Evolutionary conservation across 2,113 vertebrate genomes (phyloP), one percentile per base, ranked within the genome.

Genomic region (Pachyramphus minor): DNA sequence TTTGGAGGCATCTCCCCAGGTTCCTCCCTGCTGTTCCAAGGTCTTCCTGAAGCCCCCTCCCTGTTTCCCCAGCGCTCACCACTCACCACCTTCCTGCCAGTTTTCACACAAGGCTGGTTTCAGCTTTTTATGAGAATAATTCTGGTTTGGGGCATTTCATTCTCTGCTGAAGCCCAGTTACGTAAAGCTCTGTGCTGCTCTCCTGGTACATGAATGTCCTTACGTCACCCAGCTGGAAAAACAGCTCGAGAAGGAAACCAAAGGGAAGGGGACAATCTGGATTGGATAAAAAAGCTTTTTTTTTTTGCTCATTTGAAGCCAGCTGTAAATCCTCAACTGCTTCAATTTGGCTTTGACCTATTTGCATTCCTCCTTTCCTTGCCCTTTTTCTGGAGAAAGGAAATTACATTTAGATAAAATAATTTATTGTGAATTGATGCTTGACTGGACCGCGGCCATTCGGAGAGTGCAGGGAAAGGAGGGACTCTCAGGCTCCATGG

Each of bases 71-170:
- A 12, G 6, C 1, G 42, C 24, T 81, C 74, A 37, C 24, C 64
- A 23, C 56, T 44, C 37, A 14, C 21, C 58, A 9, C 76, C 41
- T 87, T 60, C n/a, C 58, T 42, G 45, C 3, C 0, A 1, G n/a
- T 62, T 62, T 44, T 72, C 79, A 45, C 1, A 10, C 72, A 23
- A 69, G 63, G 45, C 35, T 53, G 67, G 5, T 20, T 69, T 60
- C 76, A 83, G 72, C 22, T 53, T 88, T 86, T 64, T 52, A 41
- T 35, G 64, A 88, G 59, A 47, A n/a, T 67, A 63, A 82, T 82
- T 84, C 69, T 79, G 85, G 83, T 95, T 80, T 69, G 72, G 83
- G 86, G 83, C 55, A 30, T 49, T 96, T 76, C 44, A 6, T 12
- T 88, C 89, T 75, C 15, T 52, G 8, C 56, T 44, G 74, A 49